A percentile compares a stretch with the other conserved stretches of the same genome.
Conservation (phyloP, 1,140 invertebrate species). For the Ips nitidus region DNA sequence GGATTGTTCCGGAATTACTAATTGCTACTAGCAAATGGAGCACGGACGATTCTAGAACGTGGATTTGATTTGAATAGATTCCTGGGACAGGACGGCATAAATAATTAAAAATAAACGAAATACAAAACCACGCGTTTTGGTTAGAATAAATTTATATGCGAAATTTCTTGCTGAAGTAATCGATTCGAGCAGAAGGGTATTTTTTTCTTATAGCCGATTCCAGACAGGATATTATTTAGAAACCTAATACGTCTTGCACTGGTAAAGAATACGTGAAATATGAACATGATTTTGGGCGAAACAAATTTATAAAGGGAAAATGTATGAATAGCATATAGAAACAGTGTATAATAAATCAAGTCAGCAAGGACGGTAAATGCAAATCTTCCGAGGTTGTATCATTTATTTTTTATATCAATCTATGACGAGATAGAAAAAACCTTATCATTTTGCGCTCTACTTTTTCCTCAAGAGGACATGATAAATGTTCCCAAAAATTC, state of each 20-base stretch:
- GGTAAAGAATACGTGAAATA: slow-evolving; percentile 30
- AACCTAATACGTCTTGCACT: slow-evolving; percentile 31
- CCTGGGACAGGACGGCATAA: too few relatives aligned
- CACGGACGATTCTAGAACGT: background rate
- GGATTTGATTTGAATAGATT: background rate
- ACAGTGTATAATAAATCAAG: slow-evolving; percentile 45
- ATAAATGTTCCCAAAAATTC: slow-evolving; percentile 40
- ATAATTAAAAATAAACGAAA: too few relatives aligned
- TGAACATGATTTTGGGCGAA: slow-evolving; percentile 29
- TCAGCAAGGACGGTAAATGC: slow-evolving; percentile 41
- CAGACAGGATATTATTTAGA: slow-evolving; percentile 24
- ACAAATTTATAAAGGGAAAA: slow-evolving; percentile 41
- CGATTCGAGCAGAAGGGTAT: slow-evolving; percentile 14
- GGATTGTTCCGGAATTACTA: too few relatives aligned
- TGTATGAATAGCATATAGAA: slow-evolving; percentile 40
- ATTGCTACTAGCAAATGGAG: background rate
- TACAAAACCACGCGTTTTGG: too few relatives aligned
- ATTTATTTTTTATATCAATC: slow-evolving; percentile 49
- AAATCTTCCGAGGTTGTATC: slow-evolving; percentile 44
- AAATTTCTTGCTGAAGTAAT: slow-evolving; percentile 7
- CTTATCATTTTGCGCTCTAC: slow-evolving; percentile 40
- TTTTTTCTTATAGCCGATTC: slow-evolving; percentile 15
- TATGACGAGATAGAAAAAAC: slow-evolving; percentile 46
- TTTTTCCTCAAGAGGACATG: slow-evolving; percentile 38
- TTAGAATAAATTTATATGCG: slow-evolving; percentile 9